Conservation (phyloP, 2,888 invertebrate species). For the Pyrocoelia pectoralis region DNA sequence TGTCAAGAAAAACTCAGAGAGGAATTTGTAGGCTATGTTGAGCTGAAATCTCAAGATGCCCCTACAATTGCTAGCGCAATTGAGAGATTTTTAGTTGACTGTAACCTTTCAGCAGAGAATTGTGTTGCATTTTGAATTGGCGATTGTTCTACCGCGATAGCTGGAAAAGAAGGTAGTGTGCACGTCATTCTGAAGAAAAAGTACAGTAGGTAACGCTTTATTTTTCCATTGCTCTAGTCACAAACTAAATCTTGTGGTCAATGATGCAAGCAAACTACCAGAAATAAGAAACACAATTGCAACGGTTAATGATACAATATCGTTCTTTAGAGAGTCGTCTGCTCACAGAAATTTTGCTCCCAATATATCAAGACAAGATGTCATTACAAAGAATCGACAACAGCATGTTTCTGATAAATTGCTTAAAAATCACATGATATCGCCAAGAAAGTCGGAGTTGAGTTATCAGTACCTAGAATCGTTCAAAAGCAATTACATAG, state of each 20-base stretch:
- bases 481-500: no score
- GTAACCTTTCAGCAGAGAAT: conserved; percentile 35
- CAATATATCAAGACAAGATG: conserved; percentile 12
- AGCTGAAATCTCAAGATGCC: conserved; percentile 2
- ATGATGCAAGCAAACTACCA: conserved; percentile 41
- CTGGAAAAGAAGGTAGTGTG: conserved; percentile 39
- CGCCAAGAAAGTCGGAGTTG: no score
- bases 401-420: no score
- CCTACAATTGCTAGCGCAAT: conserved; percentile 13
- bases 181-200: conserved; percentile 43
- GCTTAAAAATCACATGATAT: no score
- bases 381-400: no score
- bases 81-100: conserved; percentile 3
- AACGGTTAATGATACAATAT: conserved; percentile 41
- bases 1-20: conserved; percentile 38
- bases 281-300: conserved; percentile 43
- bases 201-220: conserved; percentile 43
- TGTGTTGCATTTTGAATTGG: conserved; percentile 46
- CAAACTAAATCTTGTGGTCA: conserved; percentile 46
- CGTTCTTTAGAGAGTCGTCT: conserved; percentile 31
- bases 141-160: conserved; percentile 47
- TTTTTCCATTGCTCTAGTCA: conserved; percentile 40
- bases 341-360: conserved; percentile 18
- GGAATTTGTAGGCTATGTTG: conserved; percentile 43
- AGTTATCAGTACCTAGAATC: no score